phyloP scores from a whole-genome alignment of 2,113 vertebrate genomes.

The Ondatra zibethicus region DNA sequence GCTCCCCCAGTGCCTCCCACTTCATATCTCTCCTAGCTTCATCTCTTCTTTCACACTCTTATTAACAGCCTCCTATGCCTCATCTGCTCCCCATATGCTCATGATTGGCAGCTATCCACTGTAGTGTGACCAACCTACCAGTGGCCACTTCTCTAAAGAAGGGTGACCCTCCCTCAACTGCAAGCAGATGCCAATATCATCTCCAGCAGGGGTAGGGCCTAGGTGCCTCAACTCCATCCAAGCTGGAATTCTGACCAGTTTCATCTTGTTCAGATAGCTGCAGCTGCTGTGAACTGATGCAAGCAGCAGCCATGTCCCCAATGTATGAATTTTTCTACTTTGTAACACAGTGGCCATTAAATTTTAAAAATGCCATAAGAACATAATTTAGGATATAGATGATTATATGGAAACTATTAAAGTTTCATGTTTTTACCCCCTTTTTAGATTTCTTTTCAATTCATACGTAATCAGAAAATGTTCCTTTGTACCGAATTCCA shows the following conservation, averaged over 20 bases:
- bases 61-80: neutral
- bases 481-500: neutral
- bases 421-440: neutral
- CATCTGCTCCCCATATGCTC: neutral
- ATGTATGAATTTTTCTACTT: neutral
- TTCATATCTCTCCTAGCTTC: neutral
- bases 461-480: conserved; percentile 4
- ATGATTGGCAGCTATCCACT: neutral
- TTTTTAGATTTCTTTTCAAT: neutral
- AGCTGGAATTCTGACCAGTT: neutral
- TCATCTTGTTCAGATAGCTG: neutral
- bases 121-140: neutral
- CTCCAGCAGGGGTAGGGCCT: neutral
- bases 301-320: too few relatives aligned
- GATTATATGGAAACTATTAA: neutral
- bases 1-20: neutral
- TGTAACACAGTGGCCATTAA: neutral
- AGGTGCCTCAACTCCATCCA: neutral
- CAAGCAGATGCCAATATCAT: neutral
- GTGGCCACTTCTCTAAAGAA: neutral
- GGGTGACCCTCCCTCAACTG: too few relatives aligned
- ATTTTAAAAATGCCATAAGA: neutral
- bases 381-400: neutral
- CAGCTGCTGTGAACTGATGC: neutral
- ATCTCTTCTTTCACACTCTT: neutral